Base-by-base conservation (phyloP, 2,113 vertebrate species). In the Chionomys nivalis region DNA sequence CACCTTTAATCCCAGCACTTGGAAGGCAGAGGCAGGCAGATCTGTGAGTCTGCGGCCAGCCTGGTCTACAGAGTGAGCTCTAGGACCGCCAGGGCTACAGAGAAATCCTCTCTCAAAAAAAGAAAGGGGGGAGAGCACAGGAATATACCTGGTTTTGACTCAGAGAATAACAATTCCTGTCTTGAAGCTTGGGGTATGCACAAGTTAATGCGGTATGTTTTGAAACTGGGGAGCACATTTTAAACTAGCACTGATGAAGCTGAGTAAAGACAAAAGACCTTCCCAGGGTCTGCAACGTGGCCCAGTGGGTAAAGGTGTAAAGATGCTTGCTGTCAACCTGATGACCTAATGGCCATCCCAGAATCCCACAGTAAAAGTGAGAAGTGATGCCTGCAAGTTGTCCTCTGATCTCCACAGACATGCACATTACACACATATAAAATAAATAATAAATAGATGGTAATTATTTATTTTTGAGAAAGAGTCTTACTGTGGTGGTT, bases 231-330 rank as follows among this genome's bases (percentile, higher is more conserved):
- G 94, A 82, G 89, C 21, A 79, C 6, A 88, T 13, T n/a, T 75
- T 65, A 90, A 55, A 89, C 58, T 93, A 96, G 61, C 55, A 87
- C 90, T 93, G 33, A 93, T 66, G 63, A 96, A 86, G 90, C 73
- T 85, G 42, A 92, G 72, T 24, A 92, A 39, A 24, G 75, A 75
- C 55, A 91, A 93, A 89, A 91, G 93, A 52, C 17, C 28, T 96
- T 96, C 42, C 49, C 66, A 91, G 16, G 39, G 47, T 47, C 14
- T 79, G 17, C 24, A 16, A 17, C 0, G n/a, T 2, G 24, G 58
- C n/a, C 28, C 24, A 65, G 58, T 63, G 4, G 58, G 8, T 85
- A 55, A 78, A 49, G 76, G 28, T 78, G 44, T 49, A 63, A 63
- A 17, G 24, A 61, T 31, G 24, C n/a, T 83, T 63, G 81, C 58